A percentile compares a stretch with the other conserved stretches of the same genome.
These are phyloP conservation scores for Temnothorax nylanderi DNA, from an alignment of 1,140 invertebrate species.

Conservation along the genomic window DNA sequence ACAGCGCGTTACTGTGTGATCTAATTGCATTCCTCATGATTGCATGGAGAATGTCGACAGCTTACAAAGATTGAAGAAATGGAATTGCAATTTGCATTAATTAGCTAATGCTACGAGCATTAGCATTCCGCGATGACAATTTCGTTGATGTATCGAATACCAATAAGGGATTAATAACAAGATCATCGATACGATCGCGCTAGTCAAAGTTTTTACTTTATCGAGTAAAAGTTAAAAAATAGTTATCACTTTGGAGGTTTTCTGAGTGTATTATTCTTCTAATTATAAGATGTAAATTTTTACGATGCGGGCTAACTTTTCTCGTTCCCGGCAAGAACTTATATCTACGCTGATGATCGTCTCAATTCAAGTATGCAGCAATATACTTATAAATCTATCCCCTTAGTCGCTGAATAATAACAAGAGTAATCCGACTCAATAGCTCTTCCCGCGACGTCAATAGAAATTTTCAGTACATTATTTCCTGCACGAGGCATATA, in stretches of 20 bases:
- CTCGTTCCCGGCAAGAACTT: background rate
- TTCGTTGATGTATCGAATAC: background rate
- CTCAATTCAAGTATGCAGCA: background rate
- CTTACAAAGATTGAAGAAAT: background rate
- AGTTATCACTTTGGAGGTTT: background rate
- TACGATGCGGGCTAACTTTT: background rate
- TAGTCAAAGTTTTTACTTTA: background rate
- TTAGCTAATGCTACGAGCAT: background rate
- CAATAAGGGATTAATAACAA: background rate
- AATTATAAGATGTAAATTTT: conserved; percentile 55
- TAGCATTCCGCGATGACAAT: background rate
- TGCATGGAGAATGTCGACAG: background rate
- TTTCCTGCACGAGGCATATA: background rate
- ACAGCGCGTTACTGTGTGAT: background rate
- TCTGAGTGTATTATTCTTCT: background rate
- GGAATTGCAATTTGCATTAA: conserved; percentile 21
- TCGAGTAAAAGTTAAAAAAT: background rate
- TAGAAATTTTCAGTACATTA: background rate
- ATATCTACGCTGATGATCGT: conserved; percentile 1
- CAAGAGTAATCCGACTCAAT: background rate
- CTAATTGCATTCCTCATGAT: conserved; percentile 46
- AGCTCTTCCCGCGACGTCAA: background rate
- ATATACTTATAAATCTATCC: conserved; percentile 4
- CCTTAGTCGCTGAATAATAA: background rate
- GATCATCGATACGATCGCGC: background rate